phyloP scores from a whole-genome alignment of 2,797 vertebrate genomes.

The Liparis tanakae region DNA sequence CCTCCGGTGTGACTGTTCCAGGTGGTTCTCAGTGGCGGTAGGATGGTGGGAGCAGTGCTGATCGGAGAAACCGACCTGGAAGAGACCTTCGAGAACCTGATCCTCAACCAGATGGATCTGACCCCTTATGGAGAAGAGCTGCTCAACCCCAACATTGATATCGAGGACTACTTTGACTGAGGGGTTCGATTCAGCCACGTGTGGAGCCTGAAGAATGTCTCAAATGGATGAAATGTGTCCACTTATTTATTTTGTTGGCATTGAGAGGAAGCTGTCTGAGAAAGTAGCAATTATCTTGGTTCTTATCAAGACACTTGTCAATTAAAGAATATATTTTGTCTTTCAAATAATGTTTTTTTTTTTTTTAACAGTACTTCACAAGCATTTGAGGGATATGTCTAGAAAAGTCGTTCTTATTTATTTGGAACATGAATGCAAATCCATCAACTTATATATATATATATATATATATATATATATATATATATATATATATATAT shows the following conservation, averaged over 20 bases:
- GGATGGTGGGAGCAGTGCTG: constrained; percentile 92
- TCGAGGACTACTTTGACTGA: constrained; percentile 98
- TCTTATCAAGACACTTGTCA: neutral
- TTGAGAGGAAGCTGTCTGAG: neutral
- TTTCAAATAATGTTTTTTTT: constrained; percentile 44
- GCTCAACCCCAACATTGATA: constrained; percentile 92
- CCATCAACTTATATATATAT: neutral
- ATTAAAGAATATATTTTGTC: constrained; percentile 30
- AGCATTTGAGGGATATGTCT: neutral
- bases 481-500: no score
- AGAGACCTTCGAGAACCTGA: constrained; percentile 98
- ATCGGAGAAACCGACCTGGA: constrained; percentile 96
- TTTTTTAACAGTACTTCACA: neutral
- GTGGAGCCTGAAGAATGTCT: neutral
- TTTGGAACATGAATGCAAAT: neutral
- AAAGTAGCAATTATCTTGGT: neutral
- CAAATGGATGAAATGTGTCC: neutral
- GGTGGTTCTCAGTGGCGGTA: constrained; percentile 87
- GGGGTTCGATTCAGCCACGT: neutral
- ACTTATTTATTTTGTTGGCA: neutral
- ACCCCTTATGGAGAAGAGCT: constrained; percentile 90
- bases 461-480: neutral
- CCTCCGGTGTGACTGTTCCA: constrained; percentile 32
- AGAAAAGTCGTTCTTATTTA: neutral
- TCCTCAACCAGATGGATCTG: constrained; percentile 97